phyloP scores from a whole-genome alignment of 2,113 vertebrate species.

The Notothenia coriiceps region DNA sequence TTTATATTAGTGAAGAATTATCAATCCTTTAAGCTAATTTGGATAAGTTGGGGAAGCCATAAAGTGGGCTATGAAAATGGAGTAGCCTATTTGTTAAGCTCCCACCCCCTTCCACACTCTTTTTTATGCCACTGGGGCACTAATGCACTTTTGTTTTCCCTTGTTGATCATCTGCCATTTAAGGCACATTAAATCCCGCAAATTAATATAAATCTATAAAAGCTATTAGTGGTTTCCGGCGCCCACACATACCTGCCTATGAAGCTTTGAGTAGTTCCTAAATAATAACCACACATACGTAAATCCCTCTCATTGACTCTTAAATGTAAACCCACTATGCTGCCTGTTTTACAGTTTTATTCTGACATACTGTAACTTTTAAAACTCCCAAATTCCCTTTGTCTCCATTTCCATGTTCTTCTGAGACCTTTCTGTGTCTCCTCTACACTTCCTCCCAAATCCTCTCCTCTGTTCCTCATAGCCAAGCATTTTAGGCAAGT shows the following conservation, averaged over 20 bases:
- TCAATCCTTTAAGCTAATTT: slow-evolving; percentile 91
- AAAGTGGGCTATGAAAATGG: slow-evolving; percentile 84
- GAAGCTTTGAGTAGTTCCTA: slow-evolving; percentile 30
- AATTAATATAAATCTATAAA: slow-evolving; percentile 86
- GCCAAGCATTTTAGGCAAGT: slow-evolving; percentile 87
- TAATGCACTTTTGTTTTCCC: slow-evolving; percentile 85
- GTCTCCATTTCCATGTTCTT: slow-evolving; percentile 6
- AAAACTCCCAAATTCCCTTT: background rate
- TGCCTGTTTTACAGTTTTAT: background rate
- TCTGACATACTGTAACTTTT: slow-evolving; percentile 30
- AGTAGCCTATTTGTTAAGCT: slow-evolving; percentile 83
- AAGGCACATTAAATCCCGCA: slow-evolving; percentile 84
- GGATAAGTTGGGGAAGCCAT: slow-evolving; percentile 85
- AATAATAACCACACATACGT: slow-evolving; percentile 30
- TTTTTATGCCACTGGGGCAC: slow-evolving; percentile 80
- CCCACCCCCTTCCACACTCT: slow-evolving; percentile 80
- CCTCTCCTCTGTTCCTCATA: slow-evolving; percentile 65
- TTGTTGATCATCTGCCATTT: slow-evolving; percentile 84
- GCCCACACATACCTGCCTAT: slow-evolving; percentile 42
- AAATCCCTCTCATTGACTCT: background rate
- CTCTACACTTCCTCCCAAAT: slow-evolving; percentile 38
- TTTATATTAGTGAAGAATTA: slow-evolving; percentile 89
- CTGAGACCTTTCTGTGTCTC: slow-evolving; percentile 30
- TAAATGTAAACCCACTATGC: background rate
- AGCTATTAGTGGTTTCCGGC: slow-evolving; percentile 77